Conservation (phyloP, 2,888 invertebrate genomes). For the Tridacna gigas region DNA sequence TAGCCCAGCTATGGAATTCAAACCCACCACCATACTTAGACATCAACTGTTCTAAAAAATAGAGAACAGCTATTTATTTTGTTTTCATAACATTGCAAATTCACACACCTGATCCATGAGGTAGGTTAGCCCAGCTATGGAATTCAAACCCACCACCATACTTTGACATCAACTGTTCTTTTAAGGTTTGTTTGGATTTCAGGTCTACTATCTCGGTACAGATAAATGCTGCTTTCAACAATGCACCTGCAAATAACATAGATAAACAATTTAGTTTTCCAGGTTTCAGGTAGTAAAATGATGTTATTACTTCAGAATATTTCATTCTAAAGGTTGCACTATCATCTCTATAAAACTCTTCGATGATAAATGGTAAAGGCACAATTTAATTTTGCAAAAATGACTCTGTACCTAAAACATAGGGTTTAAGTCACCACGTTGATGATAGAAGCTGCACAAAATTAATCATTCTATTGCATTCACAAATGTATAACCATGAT, state of each 20-base stretch:
- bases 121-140: slow-evolving; percentile 85
- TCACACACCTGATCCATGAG: slow-evolving; percentile 85
- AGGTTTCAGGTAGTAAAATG: too few species aligned
- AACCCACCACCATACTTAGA: slow-evolving; percentile 84
- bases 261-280: too few species aligned
- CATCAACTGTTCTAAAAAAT: slow-evolving; percentile 77
- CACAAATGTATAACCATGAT: too few species aligned
- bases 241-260: slow-evolving; percentile 80
- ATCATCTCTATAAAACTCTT: too few species aligned
- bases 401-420: too few species aligned
- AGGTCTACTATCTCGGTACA: slow-evolving; percentile 84
- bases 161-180: slow-evolving; percentile 80
- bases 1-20: slow-evolving; percentile 85
- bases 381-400: too few species aligned
- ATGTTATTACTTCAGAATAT: too few species aligned
- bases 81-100: neutral
- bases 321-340: too few species aligned
- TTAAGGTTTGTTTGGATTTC: slow-evolving; percentile 70
- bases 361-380: too few species aligned
- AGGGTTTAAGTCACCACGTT: too few species aligned
- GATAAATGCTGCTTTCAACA: slow-evolving; percentile 86
- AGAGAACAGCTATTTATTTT: neutral
- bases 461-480: too few species aligned
- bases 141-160: slow-evolving; percentile 85
- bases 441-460: too few species aligned